Percentiles rank a stretch among this genome's conserved stretches.
phyloP scores from a whole-genome alignment of 2,888 invertebrate genomes.

The Aleiodes leptofemur region DNA sequence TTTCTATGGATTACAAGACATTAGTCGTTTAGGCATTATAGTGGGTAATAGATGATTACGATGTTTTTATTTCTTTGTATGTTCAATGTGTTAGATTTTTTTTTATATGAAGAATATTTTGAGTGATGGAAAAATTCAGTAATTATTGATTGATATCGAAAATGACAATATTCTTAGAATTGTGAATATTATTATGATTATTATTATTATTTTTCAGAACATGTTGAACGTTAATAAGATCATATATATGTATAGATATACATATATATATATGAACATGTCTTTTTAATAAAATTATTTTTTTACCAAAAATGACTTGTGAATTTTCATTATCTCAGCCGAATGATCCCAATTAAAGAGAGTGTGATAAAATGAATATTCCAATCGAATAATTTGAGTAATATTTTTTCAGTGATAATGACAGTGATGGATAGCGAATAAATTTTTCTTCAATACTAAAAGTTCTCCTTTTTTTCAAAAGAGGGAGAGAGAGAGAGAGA shows the following conservation, averaged over 20 bases:
- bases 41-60: slow-evolving; percentile 7
- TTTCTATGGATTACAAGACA: slow-evolving; percentile 3
- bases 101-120: slow-evolving; percentile 10
- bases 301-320: slow-evolving; percentile 60
- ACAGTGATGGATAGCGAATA: too few relatives aligned
- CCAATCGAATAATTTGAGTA: too few relatives aligned
- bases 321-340: slow-evolving; percentile 25
- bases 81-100: background rate
- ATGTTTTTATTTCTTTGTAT: background rate
- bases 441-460: too few relatives aligned
- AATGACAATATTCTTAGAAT: background rate
- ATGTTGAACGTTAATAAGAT: slow-evolving; percentile 52
- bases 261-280: slow-evolving; percentile 60
- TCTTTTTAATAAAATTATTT: slow-evolving; percentile 70
- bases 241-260: slow-evolving; percentile 57
- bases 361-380: background rate
- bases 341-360: slow-evolving; percentile 7
- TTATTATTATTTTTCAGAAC: slow-evolving; percentile 8
- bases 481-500: too few relatives aligned
- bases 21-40: slow-evolving; percentile 14
- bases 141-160: background rate
- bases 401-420: too few relatives aligned
- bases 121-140: slow-evolving; percentile 1
- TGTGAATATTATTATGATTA: background rate
- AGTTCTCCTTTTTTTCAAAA: too few relatives aligned